Conservation (phyloP, 2,888 invertebrate species). For the Tipula unca region DNA sequence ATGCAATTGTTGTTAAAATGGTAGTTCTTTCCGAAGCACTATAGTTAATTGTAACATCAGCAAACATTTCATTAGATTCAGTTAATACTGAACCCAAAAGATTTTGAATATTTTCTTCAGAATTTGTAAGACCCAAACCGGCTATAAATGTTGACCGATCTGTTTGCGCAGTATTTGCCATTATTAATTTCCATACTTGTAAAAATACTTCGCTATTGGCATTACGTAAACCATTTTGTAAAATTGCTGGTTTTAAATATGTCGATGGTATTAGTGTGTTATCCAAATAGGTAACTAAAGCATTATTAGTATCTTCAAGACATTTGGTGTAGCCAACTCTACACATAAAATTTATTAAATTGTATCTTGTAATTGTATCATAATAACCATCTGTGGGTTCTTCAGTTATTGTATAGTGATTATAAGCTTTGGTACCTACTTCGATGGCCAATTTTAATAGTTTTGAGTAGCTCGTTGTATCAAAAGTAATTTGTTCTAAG, state of each 20-base stretch:
- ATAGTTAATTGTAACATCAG: neutral
- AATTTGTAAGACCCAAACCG: neutral
- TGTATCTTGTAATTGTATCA: neutral
- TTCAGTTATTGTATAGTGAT: neutral
- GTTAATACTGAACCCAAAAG: neutral
- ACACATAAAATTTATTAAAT: neutral
- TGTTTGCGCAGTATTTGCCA: neutral
- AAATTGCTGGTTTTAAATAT: neutral
- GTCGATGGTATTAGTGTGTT: neutral
- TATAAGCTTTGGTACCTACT: neutral
- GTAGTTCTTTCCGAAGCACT: neutral
- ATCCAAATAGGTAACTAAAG: neutral
- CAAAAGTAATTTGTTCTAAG: neutral
- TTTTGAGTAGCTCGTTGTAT: neutral
- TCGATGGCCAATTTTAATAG: neutral
- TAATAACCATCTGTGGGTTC: neutral
- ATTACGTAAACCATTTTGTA: neutral
- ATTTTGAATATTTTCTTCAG: neutral
- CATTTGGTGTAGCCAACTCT: neutral
- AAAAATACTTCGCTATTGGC: neutral
- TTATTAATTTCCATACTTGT: neutral
- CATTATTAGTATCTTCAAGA: neutral
- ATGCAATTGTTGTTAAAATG: neutral
- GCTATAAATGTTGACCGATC: neutral
- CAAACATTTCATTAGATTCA: neutral